Percentiles rank a stretch among this genome's conserved stretches.
Conservation (phyloP, 2,113 vertebrate genomes). For the Bubalus kerabau region DNA sequence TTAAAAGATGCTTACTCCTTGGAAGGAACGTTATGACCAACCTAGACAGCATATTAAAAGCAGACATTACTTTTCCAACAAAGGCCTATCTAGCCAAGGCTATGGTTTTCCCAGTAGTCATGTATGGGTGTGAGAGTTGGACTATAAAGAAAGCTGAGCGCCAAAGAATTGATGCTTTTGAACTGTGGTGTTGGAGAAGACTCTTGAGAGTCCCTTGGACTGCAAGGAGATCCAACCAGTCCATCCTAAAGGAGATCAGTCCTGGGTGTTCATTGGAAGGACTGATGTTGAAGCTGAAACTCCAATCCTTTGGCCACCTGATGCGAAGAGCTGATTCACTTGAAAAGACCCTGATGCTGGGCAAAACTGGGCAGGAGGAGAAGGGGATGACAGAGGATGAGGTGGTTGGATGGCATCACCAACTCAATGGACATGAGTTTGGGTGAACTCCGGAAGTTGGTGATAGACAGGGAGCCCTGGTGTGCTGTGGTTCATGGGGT, state of each 20-base stretch:
- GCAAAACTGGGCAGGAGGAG: background rate
- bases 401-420: background rate
- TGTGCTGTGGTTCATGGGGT: background rate
- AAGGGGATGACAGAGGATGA: background rate
- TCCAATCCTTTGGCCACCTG: background rate
- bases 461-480: background rate
- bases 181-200: background rate
- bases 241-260: background rate
- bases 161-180: background rate
- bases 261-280: background rate
- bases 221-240: background rate
- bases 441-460: background rate
- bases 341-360: background rate
- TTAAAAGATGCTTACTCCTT: background rate
- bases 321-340: background rate
- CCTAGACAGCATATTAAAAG: background rate
- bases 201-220: background rate
- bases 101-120: background rate
- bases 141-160: accelerated
- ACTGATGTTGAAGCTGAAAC: background rate
- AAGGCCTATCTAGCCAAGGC: background rate
- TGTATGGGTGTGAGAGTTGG: background rate
- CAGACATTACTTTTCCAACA: background rate
- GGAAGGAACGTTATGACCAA: background rate
- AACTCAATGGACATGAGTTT: background rate